These are phyloP conservation scores for Plagodis dolabraria DNA, from an alignment of 2,888 invertebrate genomes.

Conservation along the genomic window DNA sequence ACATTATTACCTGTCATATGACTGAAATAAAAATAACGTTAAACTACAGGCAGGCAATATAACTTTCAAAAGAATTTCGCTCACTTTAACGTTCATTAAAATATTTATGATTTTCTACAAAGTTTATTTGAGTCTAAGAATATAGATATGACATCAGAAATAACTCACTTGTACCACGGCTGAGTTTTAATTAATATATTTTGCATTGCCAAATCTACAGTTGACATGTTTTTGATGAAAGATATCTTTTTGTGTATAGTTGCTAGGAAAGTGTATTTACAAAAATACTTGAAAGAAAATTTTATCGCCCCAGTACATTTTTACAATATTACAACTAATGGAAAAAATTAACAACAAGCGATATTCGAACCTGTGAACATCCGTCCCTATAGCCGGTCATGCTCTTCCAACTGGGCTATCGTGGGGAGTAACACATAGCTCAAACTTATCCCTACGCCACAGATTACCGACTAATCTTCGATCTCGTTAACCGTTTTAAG, in stretches of 20 bases:
- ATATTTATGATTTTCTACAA: conserved; percentile 12
- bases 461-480: too few species aligned
- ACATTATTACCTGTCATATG: conserved; percentile 15
- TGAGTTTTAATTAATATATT: conserved; percentile 50
- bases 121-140: conserved; percentile 10
- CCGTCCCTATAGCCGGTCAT: too few species aligned
- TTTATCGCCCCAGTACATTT: too few species aligned
- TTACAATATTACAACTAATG: too few species aligned
- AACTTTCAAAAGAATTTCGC: conserved; percentile 13
- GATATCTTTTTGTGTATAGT: neutral
- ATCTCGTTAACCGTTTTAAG: too few species aligned
- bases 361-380: too few species aligned
- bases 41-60: conserved; percentile 16
- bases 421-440: too few species aligned
- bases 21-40: conserved; percentile 12
- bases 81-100: conserved; percentile 18
- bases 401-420: too few species aligned
- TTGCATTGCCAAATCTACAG: conserved; percentile 52
- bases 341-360: too few species aligned
- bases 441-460: too few species aligned
- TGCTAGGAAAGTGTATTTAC: too few species aligned
- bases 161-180: conserved; percentile 46
- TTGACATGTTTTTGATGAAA: conserved; percentile 35
- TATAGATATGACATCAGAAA: conserved; percentile 41
- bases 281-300: too few species aligned